Conservation (phyloP, 1,140 invertebrate species). For the Fopius arisanus region DNA sequence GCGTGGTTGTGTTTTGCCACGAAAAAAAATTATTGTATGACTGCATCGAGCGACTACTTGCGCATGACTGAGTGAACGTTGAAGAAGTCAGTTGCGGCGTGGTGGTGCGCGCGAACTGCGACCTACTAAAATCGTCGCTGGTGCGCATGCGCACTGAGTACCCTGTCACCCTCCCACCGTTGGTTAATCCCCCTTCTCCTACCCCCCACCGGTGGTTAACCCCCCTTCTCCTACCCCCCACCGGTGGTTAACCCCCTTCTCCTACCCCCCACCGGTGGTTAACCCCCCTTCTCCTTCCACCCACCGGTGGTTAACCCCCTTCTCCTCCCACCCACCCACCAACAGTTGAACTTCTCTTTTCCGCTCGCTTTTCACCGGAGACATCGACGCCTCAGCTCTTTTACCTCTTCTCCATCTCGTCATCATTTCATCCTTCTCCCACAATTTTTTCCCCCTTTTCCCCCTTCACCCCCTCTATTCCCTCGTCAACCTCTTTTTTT, state of each 20-base stretch:
- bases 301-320: not conserved
- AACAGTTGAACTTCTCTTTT: not conserved
- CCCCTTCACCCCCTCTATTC: too few relatives aligned
- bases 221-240: not conserved
- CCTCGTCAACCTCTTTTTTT: too few relatives aligned
- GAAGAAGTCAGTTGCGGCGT: slow-evolving; percentile 18
- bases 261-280: slow-evolving; percentile 22
- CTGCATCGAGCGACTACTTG: slow-evolving; percentile 26
- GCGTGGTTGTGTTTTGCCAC: not conserved
- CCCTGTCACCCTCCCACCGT: slow-evolving; percentile 22
- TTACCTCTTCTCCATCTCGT: not conserved
- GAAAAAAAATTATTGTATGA: not conserved
- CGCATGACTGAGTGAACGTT: slow-evolving; percentile 36
- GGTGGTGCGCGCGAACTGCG: slow-evolving; percentile 42
- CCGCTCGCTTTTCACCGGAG: not conserved
- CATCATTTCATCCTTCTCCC: not conserved
- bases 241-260: not conserved
- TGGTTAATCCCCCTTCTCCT: not conserved
- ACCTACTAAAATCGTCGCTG: slow-evolving; percentile 49
- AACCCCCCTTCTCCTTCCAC: too few relatives aligned
- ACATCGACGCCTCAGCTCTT: not conserved
- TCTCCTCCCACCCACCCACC: not conserved
- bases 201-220: not conserved
- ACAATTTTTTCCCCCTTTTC: too few relatives aligned
- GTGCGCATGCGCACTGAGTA: slow-evolving; percentile 42